Base-by-base conservation (phyloP, 1,140 invertebrate genomes). In the Anthonomus grandis region DNA sequence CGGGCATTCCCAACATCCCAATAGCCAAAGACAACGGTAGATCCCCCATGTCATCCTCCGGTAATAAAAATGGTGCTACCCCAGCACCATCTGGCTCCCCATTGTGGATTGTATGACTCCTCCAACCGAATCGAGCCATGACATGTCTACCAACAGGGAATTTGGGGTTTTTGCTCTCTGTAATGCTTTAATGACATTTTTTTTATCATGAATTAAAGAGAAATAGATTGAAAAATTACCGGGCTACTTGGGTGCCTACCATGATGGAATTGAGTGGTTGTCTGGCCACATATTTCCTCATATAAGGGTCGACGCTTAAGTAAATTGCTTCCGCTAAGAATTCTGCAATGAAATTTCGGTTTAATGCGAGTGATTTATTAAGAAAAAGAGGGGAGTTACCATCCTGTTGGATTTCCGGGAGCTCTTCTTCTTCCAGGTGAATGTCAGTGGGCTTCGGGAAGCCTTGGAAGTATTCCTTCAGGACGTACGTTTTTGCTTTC, bases 281-380 rank as follows among this genome's bases (percentile, higher is more conserved):
- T 63, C 75, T 46, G 9, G 25, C 4, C 3, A 41, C 72, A 49
- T 82, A 81, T 0, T 74, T 73, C 62, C 85, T 75, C 83, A 86
- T 85, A 57, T 86, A 87, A 22, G 86, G 85, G 70, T 88, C 86
- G 2, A 87, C 84, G 51, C 84, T 86, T 2, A 86, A 62, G 62
- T 80, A 86, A 63, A 84, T 78, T 6, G 85, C 84, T 76, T 87
- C 74, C 12, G 78, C 74, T 27, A 86, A 71, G 65, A 82, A 80
- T 72, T 88, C 69, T 70, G 22, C 1, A 63, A 56, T n/a, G n/a
- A n/a, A n/a, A n/a, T n/a, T n/a, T n/a, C n/a, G n/a, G n/a, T n/a
- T n/a, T n/a, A n/a, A n/a, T n/a, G n/a, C n/a, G n/a, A n/a, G n/a
- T n/a, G n/a, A n/a, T n/a, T n/a, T n/a, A n/a, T n/a, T n/a, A n/a